Conservation (phyloP, 1,140 invertebrate genomes). For the Oncopeltus fasciatus region DNA sequence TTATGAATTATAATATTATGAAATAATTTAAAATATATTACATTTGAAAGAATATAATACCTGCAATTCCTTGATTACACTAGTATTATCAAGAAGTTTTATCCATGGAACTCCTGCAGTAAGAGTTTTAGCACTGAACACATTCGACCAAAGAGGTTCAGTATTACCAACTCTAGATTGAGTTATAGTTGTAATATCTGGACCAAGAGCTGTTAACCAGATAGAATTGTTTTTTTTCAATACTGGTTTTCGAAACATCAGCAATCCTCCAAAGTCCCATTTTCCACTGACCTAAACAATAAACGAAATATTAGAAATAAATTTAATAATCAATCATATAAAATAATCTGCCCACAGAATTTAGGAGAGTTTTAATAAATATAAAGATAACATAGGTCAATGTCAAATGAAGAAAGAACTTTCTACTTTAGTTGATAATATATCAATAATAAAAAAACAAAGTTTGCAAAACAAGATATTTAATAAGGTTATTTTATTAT, state of each 20-base stretch:
- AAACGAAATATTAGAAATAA: too few relatives aligned
- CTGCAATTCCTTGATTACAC: neutral
- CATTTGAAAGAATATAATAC: neutral
- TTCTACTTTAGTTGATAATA: too few relatives aligned
- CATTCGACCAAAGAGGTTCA: conserved; percentile 33
- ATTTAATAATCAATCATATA: too few relatives aligned
- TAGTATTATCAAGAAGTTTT: conserved; percentile 29
- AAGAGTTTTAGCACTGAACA: conserved; percentile 32
- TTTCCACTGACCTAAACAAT: conserved; percentile 23
- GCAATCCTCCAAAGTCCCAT: conserved; percentile 37
- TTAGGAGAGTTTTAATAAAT: too few relatives aligned
- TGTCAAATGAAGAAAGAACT: too few relatives aligned
- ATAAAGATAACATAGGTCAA: too few relatives aligned
- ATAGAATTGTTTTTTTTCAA: conserved; percentile 32
- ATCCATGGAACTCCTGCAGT: conserved; percentile 32
- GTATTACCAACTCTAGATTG: conserved; percentile 32
- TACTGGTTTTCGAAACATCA: conserved; percentile 36
- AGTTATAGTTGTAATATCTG: conserved; percentile 34
- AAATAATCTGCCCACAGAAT: too few relatives aligned
- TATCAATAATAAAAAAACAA: too few relatives aligned
- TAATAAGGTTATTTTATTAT: too few relatives aligned
- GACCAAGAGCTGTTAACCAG: conserved; percentile 35
- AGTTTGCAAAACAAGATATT: too few relatives aligned
- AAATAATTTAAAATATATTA: neutral
- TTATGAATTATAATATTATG: neutral